Percentiles rank a stretch among this genome's conserved stretches.
Evolutionary conservation across 2,113 vertebrate species (phyloP).

Genomic region (Kobus ellipsiprymnus): DNA sequence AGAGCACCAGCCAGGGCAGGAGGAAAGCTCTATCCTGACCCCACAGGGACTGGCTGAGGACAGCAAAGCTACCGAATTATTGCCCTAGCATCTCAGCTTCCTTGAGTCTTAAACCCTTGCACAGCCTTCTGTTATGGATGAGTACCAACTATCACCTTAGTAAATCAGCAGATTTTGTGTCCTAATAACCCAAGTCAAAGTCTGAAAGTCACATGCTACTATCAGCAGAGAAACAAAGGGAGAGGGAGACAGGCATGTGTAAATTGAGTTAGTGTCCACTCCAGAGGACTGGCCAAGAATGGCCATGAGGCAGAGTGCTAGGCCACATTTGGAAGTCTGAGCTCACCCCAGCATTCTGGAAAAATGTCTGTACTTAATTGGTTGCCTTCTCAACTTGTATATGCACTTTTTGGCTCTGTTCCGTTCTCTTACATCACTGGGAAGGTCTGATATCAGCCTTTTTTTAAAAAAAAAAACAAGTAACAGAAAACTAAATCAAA

Average conservation of each 20-base stretch:
- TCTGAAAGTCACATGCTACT: background rate
- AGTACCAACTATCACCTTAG: background rate
- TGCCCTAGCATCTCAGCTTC: fast-evolving
- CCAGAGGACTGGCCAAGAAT: background rate
- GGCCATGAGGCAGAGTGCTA: too few species aligned
- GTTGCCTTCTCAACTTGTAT: background rate
- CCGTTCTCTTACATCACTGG: background rate
- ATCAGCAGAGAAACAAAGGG: background rate
- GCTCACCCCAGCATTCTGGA: background rate
- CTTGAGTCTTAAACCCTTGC: background rate
- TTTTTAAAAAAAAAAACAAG: background rate
- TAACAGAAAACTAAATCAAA: background rate
- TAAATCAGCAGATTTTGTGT: background rate
- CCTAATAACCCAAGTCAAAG: background rate
- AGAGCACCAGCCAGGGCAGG: background rate
- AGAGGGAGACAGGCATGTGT: background rate
- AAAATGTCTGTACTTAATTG: background rate
- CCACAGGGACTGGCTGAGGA: background rate
- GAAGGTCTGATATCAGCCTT: background rate
- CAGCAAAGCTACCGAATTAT: background rate
- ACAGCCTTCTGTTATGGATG: background rate
- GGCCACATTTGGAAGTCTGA: background rate
- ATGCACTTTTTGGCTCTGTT: background rate
- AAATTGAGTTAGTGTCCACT: background rate
- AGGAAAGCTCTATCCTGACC: background rate